phyloP scores from a whole-genome alignment of 2,797 vertebrate genomes.

The Thamnophis elegans region DNA sequence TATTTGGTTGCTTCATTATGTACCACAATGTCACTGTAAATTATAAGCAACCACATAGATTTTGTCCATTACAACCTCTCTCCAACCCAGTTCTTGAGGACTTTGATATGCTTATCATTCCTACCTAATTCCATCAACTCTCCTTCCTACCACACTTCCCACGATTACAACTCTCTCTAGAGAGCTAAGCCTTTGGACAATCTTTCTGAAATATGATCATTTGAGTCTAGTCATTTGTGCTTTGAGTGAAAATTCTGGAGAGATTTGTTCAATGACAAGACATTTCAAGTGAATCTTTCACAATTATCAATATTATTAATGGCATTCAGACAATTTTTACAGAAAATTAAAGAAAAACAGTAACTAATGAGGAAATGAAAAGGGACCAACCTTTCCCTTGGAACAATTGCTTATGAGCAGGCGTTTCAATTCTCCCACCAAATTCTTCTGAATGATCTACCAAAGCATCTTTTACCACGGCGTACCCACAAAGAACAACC shows the following conservation, averaged over 20 bases:
- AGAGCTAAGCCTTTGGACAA: neutral
- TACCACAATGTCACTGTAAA: neutral
- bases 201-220: neutral
- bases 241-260: neutral
- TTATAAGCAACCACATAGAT: neutral
- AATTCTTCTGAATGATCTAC: conserved; percentile 33
- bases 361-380: neutral
- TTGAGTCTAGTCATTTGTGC: neutral
- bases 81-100: neutral
- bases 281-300: neutral
- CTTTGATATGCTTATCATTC: neutral
- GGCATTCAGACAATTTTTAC: neutral
- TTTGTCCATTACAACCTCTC: neutral
- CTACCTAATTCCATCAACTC: neutral
- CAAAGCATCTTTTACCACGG: conserved; percentile 40
- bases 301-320: neutral
- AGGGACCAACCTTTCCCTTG: conserved; percentile 7
- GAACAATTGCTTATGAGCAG: accelerated
- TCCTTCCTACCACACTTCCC: neutral
- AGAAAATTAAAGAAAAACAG: neutral
- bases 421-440: neutral
- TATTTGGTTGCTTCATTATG: neutral
- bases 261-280: neutral
- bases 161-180: neutral
- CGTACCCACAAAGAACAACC: conserved; percentile 56